These are phyloP conservation scores for Channa striata DNA, from an alignment of 2,797 vertebrate genomes.

Conservation along the genomic window DNA sequence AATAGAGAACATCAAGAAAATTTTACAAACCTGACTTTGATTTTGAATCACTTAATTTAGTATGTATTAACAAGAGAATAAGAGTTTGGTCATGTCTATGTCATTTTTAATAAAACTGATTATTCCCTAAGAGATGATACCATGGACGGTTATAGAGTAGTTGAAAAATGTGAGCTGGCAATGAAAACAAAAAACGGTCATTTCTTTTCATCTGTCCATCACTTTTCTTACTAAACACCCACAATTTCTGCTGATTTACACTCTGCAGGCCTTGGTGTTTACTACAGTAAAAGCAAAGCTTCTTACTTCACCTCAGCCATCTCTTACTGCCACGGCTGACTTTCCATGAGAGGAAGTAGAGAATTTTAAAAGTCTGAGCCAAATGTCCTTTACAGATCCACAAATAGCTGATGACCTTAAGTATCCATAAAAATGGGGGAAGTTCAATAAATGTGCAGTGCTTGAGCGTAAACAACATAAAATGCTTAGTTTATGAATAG, in stretches of 20 bases:
- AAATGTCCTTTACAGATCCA: slow-evolving; percentile 20
- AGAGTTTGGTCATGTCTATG: too few species aligned
- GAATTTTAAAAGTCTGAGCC: slow-evolving; percentile 20
- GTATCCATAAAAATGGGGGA: slow-evolving; percentile 1
- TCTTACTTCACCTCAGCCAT: slow-evolving; percentile 8
- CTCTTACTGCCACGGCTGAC: slow-evolving; percentile 26
- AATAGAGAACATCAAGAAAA: too few species aligned
- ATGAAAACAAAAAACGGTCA: too few species aligned
- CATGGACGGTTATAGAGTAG: background rate
- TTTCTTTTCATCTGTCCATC: slow-evolving; percentile 25
- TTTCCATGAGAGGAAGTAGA: slow-evolving; percentile 28
- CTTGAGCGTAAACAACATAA: background rate
- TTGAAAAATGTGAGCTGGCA: too few species aligned
- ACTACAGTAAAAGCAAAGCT: slow-evolving; percentile 17
- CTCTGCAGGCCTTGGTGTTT: slow-evolving; percentile 17
- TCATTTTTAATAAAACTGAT: too few species aligned
- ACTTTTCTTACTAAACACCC: background rate
- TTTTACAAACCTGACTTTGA: too few species aligned
- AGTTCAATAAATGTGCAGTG: slow-evolving; percentile 22
- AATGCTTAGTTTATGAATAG: background rate
- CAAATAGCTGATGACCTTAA: slow-evolving; percentile 5
- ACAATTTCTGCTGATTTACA: slow-evolving; percentile 11
- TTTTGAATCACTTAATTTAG: too few species aligned
- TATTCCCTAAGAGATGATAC: background rate
- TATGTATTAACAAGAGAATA: too few species aligned